Percentiles rank a stretch among this genome's conserved stretches.
phyloP scores from a whole-genome alignment of 2,888 invertebrate genomes.

The Dynastes hyllus region DNA sequence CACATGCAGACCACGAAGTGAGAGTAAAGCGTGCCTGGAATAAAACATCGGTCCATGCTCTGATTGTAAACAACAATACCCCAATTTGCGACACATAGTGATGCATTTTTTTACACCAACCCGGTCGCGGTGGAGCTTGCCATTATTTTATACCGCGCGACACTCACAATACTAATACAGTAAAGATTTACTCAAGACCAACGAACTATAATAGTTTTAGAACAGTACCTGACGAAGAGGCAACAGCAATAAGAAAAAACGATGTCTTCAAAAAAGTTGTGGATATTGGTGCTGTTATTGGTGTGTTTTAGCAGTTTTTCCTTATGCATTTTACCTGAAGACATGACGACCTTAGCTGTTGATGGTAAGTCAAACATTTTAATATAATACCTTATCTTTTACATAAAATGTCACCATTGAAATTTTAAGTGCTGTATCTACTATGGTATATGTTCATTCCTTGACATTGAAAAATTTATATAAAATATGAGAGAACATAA shows the following conservation, averaged over 20 bases:
- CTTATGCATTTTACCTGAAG: conserved; percentile 65
- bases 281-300: conserved; percentile 68
- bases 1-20: conserved; percentile 57
- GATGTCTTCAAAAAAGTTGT: conserved; percentile 65
- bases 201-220: conserved; percentile 30
- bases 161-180: conserved; percentile 24
- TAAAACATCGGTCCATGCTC: conserved; percentile 59
- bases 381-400: background rate
- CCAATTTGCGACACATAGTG: conserved; percentile 57
- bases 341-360: conserved; percentile 58
- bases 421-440: too few species aligned
- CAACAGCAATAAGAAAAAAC: background rate
- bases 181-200: conserved; percentile 22
- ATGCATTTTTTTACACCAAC: conserved; percentile 54
- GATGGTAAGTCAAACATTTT: conserved; percentile 51
- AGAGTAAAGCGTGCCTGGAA: conserved; percentile 56
- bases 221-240: background rate
- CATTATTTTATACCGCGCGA: conserved; percentile 25
- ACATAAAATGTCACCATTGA: too few species aligned
- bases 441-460: too few species aligned
- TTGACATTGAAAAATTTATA: too few species aligned
- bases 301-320: conserved; percentile 65
- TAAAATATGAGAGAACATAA: too few species aligned
- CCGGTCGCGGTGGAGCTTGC: conserved; percentile 20
- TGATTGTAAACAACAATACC: conserved; percentile 63